Conservation (phyloP, 2,113 vertebrate species). For the Perca schrenkii region DNA sequence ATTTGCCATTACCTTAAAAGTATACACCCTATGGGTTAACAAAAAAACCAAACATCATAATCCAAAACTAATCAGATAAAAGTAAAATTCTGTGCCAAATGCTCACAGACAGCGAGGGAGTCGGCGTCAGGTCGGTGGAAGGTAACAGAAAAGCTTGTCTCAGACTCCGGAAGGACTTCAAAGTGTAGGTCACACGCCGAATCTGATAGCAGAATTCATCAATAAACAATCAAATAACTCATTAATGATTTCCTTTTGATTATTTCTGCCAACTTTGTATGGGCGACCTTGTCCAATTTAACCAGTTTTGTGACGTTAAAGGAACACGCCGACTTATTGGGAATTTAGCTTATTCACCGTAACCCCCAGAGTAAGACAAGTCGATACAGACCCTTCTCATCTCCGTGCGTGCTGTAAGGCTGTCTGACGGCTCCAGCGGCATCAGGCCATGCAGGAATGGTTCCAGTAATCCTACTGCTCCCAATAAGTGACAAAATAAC, state of each 20-base stretch:
- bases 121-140: conserved; percentile 80
- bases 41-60: no score
- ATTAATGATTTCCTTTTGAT: background rate
- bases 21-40: background rate
- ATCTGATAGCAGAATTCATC: conserved; percentile 64
- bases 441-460: no score
- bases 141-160: conserved; percentile 85
- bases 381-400: no score
- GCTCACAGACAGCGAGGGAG: conserved; percentile 87
- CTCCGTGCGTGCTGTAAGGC: no score
- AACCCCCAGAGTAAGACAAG: no score
- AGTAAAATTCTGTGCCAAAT: background rate
- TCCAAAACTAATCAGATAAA: background rate
- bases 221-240: background rate
- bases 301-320: background rate
- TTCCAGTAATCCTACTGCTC: no score
- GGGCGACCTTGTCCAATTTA: background rate
- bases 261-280: background rate
- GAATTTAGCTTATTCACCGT: no score
- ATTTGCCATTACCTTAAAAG: conserved; percentile 4
- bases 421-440: no score
- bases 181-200: conserved; percentile 79
- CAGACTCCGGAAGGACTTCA: conserved; percentile 85
- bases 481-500: no score
- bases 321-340: no score